Evolutionary conservation across 1,140 invertebrate species (phyloP).

Genomic region (Pseudoatta argentina): DNA sequence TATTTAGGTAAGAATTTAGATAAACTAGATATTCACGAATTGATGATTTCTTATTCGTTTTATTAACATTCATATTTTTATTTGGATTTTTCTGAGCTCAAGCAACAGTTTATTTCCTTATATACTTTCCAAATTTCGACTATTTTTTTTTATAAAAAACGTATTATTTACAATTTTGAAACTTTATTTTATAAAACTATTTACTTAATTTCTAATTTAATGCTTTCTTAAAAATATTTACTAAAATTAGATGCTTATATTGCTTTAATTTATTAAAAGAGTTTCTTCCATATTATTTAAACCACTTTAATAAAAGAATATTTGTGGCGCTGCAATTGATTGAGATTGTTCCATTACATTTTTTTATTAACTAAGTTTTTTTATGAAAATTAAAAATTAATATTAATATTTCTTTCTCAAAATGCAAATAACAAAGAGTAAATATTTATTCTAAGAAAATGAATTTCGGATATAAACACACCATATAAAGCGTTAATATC

Average conservation of each 20-base stretch:
- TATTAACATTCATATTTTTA: slow-evolving; percentile 13
- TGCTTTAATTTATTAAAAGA: neutral
- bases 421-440: neutral
- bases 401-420: neutral
- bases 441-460: neutral
- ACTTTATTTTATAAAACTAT: slow-evolving; percentile 1
- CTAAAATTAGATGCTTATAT: slow-evolving; percentile 9
- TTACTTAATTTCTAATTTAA: neutral
- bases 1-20: neutral
- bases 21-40: neutral
- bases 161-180: neutral
- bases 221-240: neutral
- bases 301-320: neutral
- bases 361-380: slow-evolving; percentile 1
- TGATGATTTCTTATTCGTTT: neutral
- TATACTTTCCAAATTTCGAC: neutral
- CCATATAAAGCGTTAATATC: neutral
- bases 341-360: slow-evolving; percentile 10
- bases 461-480: neutral
- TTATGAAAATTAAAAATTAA: neutral
- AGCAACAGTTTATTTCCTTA: neutral
- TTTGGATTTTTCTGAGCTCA: slow-evolving; percentile 1
- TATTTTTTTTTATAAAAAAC: neutral
- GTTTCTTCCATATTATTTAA: neutral
- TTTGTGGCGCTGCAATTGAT: neutral